Conservation (phyloP, 1,140 invertebrate species). For the Pachypeltis micranthus region DNA sequence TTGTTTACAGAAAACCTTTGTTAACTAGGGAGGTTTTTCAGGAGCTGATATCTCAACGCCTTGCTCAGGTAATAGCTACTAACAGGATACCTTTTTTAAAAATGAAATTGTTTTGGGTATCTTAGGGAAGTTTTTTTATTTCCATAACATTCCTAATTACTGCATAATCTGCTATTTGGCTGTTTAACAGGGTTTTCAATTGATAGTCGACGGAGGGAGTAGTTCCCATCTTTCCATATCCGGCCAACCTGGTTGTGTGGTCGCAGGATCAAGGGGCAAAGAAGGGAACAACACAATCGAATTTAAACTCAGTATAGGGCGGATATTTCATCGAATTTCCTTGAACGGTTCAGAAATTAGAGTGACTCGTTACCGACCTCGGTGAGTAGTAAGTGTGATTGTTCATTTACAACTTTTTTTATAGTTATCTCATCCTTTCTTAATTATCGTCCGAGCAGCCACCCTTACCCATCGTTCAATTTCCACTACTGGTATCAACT, state of each 20-base stretch:
- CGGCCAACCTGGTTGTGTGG: constrained; percentile 36
- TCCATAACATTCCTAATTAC: too few relatives aligned
- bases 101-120: background rate
- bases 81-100: constrained; percentile 4
- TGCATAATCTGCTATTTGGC: too few relatives aligned
- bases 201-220: constrained; percentile 46
- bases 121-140: too few relatives aligned
- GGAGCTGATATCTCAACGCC: constrained; percentile 80
- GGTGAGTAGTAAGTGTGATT: too few relatives aligned
- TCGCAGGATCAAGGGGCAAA: constrained; percentile 36
- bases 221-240: background rate
- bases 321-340: constrained; percentile 87
- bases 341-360: constrained; percentile 73
- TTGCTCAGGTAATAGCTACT: constrained; percentile 57
- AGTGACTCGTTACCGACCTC: constrained; percentile 82
- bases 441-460: constrained; percentile 51
- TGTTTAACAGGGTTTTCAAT: constrained; percentile 78
- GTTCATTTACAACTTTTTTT: background rate
- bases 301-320: constrained; percentile 80
- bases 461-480: constrained; percentile 82
- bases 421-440: constrained; percentile 16
- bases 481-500: constrained; percentile 85
- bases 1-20: constrained; percentile 65
- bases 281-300: constrained; percentile 37
- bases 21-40: constrained; percentile 78